Base-by-base conservation (phyloP, 2,797 vertebrate genomes). In the Naso thynnoides region DNA sequence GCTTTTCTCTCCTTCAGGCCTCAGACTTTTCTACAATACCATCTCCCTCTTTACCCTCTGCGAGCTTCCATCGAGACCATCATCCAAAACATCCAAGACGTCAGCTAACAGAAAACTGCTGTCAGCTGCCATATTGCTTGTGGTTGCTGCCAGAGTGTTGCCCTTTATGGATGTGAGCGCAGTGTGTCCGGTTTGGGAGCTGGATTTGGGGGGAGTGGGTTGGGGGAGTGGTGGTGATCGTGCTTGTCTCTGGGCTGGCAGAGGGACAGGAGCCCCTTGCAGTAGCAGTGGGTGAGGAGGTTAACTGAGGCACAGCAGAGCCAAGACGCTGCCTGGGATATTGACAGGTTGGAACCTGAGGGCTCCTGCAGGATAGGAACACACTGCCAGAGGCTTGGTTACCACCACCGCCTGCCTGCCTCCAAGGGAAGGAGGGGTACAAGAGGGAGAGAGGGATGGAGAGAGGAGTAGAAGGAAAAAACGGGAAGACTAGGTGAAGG, bases 341-440 rank as follows among this genome's bases (percentile, higher is more conserved):
- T 95, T 95, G 94, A 95, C 94, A 95, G 94, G 90, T 94, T 94
- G 93, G 91, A 93, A 95, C 94, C 94, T 84, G 92, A 93, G 94
- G 95, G 95, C 93, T 93, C 90, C 94, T 95, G 93, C 92, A 95
- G 94, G 95, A 95, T 93, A 95, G 94, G 92, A 95, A 91, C 94
- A 94, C 89, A 93, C 86, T 88, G 95, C 94, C 94, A 92, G 92
- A 94, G 94, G 94, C 91, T 89, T 89, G 91, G 92, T 93, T 93
- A 92, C 90, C 89, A 86, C 91, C 92, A 89, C 87, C 81, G 86
- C 88, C 88, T 90, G 87, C 86, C 85, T 88, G 88, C 86, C 87
- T 91, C 33, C 5, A 57, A 90, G 89, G 83, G 77, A 83, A 82
- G 88, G 90, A 88, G 87, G 85, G 70, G 64, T 61, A 36, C 62